phyloP scores from a whole-genome alignment of 2,113 vertebrate genomes.

The Thunnus thynnus region DNA sequence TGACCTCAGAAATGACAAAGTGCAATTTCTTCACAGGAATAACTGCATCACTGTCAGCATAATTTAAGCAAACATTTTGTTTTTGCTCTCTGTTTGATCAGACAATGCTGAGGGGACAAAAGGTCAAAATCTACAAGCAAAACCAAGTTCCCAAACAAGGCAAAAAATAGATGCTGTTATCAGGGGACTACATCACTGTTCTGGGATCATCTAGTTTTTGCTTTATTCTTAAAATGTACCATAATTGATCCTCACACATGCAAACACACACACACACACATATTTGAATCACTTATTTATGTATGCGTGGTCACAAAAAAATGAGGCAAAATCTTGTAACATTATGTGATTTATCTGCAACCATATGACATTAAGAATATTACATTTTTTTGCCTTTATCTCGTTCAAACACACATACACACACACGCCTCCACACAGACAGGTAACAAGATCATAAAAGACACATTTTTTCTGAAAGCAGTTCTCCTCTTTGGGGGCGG shows the following conservation, averaged over 20 bases:
- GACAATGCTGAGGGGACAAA: not conserved
- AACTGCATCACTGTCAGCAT: constrained; percentile 10
- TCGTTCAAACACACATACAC: not conserved
- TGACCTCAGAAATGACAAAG: constrained; percentile 18
- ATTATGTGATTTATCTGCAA: not conserved
- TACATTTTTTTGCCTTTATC: not conserved
- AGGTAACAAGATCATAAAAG: not conserved
- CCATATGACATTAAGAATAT: constrained; percentile 4
- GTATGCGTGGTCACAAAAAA: not conserved
- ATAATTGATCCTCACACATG: not conserved
- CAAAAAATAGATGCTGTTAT: constrained; percentile 18
- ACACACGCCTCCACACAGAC: not conserved
- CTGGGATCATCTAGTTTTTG: not conserved
- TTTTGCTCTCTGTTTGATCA: not conserved
- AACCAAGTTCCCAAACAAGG: constrained; percentile 1
- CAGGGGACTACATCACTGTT: constrained; percentile 5
- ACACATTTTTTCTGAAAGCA: not conserved
- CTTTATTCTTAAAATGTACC: not conserved
- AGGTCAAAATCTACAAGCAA: constrained; percentile 13
- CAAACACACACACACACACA: not conserved
- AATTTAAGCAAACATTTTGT: constrained; percentile 3
- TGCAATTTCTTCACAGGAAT: not conserved
- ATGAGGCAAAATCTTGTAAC: not conserved
- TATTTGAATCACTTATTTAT: constrained; percentile 7
- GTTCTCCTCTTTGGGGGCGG: no score